Evolutionary conservation across 2,113 vertebrate genomes (phyloP).

Genomic region (Microcebus tavaratra): DNA sequence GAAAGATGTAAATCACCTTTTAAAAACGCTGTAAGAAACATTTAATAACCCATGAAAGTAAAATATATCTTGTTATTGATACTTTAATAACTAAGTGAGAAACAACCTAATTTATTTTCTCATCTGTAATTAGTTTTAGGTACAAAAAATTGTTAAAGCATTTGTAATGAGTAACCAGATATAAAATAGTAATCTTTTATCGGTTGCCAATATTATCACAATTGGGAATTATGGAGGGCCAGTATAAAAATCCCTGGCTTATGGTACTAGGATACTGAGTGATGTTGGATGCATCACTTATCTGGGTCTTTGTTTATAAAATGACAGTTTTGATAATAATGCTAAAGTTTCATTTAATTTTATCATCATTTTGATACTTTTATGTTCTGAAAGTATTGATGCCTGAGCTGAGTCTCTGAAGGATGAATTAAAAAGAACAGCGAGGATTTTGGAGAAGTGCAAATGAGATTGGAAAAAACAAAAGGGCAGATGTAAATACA

Average conservation of each 20-base stretch:
- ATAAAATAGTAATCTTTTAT: neutral
- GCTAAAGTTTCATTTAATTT: neutral
- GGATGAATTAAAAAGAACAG: neutral
- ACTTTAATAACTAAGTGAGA: neutral
- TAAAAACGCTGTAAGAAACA: neutral
- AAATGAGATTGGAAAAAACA: neutral
- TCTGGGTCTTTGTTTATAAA: neutral
- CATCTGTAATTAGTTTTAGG: neutral
- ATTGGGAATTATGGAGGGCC: neutral
- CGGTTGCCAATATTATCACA: neutral
- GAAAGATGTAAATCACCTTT: neutral
- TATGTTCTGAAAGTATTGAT: neutral
- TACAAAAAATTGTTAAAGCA: neutral
- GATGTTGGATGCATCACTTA: neutral
- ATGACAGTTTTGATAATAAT: neutral
- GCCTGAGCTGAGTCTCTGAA: neutral
- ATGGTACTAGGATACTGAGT: neutral
- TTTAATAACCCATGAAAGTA: neutral
- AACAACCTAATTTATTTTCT: neutral
- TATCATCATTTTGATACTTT: neutral
- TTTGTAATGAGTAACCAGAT: neutral
- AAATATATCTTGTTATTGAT: neutral
- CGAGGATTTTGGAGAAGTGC: neutral
- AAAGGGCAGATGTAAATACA: neutral
- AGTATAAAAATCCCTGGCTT: neutral